Base-by-base conservation (phyloP, 2,797 vertebrate genomes). In the Chelon labrosus region DNA sequence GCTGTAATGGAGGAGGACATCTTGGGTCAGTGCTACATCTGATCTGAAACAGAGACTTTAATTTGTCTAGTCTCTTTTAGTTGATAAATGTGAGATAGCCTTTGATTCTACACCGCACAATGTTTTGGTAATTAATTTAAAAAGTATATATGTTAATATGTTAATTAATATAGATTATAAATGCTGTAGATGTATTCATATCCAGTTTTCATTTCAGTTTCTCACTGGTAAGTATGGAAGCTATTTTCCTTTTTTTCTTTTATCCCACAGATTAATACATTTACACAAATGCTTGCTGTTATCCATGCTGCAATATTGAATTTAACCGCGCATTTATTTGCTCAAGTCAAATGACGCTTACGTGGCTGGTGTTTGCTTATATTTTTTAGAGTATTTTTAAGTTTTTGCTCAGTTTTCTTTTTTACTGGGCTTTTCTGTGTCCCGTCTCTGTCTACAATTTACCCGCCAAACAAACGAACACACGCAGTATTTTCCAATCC, bases 401-500 rank as follows among this genome's bases (percentile, higher is more conserved):
- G 0, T 65, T 50, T 61, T 35, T 35, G 6, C 7, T 35, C 31
- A 1, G 31, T 7, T 35, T 35, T 50, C 13, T 63, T 46, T 71
- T 55, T 69, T 35, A 53, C 31, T 22, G 8, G 20, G 27, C 49
- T 51, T 41, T 64, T 37, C 44, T 53, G n/a, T 60, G 61, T 85
- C 51, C 46, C 68, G 54, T 72, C 57, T 77, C 27, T 56, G 62
- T 74, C 64, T 62, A 55, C 59, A 84, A 79, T 73, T 82, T 56
- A 71, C 31, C 37, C 55, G 20, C 52, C 65, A 77, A 86, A 85
- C 84, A 91, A 90, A 89, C 82, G 58, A 80, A 80, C 52, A 70
- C 44, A 52, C 65, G 52, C 73, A 65, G 49, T 61, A 67, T 86
- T 88, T 88, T 82, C 75, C 73, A 84, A 53, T 84, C 65, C 73